Evolutionary conservation across 92 coral and sea anemone species (phyloP).

Genomic region (Montipora capitata): DNA sequence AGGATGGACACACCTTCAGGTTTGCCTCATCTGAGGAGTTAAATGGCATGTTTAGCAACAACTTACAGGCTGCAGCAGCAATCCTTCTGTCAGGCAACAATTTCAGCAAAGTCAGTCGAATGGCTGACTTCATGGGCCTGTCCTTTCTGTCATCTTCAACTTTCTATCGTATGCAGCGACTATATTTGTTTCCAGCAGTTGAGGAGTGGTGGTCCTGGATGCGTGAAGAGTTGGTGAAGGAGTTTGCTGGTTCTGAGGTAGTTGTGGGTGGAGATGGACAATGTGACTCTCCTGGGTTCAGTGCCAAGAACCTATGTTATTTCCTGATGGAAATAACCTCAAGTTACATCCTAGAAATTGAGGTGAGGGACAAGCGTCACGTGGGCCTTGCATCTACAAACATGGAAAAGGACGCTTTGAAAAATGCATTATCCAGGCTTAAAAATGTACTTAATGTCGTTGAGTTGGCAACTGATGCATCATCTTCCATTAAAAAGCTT

Average conservation of each 20-base stretch:
- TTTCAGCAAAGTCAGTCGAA: slow-evolving; percentile 31
- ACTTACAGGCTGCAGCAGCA: slow-evolving; percentile 33
- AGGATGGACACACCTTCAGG: too few species aligned
- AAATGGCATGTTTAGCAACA: too few species aligned
- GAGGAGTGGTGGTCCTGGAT: slow-evolving; percentile 68
- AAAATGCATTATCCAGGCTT: slow-evolving; percentile 33
- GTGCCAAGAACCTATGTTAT: slow-evolving; percentile 46
- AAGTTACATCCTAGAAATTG: slow-evolving; percentile 44
- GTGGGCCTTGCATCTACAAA: slow-evolving; percentile 54
- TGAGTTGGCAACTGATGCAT: slow-evolving; percentile 45
- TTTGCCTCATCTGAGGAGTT: too few species aligned
- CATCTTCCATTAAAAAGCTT: slow-evolving; percentile 31
- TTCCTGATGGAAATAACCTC: slow-evolving; percentile 32
- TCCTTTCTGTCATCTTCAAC: slow-evolving; percentile 45
- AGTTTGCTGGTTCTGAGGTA: slow-evolving; percentile 18
- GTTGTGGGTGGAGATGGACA: slow-evolving; percentile 60
- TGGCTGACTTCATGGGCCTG: slow-evolving; percentile 35
- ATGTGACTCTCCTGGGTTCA: slow-evolving; percentile 68
- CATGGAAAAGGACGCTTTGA: slow-evolving; percentile 35
- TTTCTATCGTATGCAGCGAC: slow-evolving; percentile 44
- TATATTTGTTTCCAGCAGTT: slow-evolving; percentile 48
- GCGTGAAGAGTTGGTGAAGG: slow-evolving; percentile 25
- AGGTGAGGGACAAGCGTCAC: slow-evolving; percentile 64
- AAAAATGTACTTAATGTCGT: slow-evolving; percentile 29
- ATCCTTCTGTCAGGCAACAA: slow-evolving; percentile 51